Conservation (phyloP, 2,797 vertebrate genomes). For the Eremophila alpestris region DNA sequence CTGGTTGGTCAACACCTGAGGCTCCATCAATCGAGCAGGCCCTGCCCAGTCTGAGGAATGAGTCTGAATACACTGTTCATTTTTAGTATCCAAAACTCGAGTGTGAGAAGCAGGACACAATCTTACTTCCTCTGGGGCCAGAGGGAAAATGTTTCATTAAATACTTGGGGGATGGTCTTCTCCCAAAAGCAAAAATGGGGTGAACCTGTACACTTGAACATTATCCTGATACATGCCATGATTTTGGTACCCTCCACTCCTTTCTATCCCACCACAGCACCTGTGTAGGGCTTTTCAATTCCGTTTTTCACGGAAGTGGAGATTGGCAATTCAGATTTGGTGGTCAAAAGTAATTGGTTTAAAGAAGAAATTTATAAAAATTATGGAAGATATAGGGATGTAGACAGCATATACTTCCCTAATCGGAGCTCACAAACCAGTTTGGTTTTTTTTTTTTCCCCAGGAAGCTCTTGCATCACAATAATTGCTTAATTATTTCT, state of each 20-base stretch:
- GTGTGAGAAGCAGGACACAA: neutral
- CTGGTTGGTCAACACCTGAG: too few species aligned
- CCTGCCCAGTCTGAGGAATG: too few species aligned
- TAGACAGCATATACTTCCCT: neutral
- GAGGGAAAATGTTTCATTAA: neutral
- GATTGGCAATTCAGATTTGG: neutral
- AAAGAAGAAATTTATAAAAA: neutral
- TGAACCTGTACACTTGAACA: neutral
- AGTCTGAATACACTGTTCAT: neutral
- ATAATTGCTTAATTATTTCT: constrained; percentile 2
- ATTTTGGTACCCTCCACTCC: neutral
- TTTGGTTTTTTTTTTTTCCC: neutral
- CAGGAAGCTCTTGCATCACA: neutral
- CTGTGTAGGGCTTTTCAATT: neutral
- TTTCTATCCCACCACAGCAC: neutral
- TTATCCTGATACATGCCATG: neutral
- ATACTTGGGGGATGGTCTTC: neutral
- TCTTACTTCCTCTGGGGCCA: neutral
- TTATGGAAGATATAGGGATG: neutral
- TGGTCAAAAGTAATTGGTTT: neutral
- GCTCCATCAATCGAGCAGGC: too few species aligned
- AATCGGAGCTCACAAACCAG: neutral
- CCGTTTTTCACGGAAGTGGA: neutral
- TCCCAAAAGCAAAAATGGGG: neutral
- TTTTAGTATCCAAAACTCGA: neutral